Base-by-base conservation (phyloP, 2,797 vertebrate species). In the Prionace glauca region DNA sequence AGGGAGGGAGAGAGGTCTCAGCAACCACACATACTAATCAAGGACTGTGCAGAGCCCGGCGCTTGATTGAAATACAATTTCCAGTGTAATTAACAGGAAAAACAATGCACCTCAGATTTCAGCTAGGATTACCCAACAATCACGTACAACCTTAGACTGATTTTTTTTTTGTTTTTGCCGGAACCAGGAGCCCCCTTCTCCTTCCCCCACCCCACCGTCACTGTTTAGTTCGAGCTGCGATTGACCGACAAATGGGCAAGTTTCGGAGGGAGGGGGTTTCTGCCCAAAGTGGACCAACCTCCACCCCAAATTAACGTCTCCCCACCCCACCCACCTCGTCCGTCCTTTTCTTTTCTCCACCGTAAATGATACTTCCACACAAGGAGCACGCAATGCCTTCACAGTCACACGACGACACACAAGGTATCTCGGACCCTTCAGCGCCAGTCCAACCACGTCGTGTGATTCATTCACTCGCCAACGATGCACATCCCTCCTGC, bases 161-260 rank as follows among this genome's bases (percentile, higher is more conserved):
- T 18, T 67, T 69, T 36, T 67, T 32, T 67, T 69, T 2, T 11
- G 29, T 18, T 67, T 69, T 11, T 32, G 29, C 18, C 88, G 90
- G 20, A 84, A 84, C 65, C n/a, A 62, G 41, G 36, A 69, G n/a
- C 36, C 90, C n/a, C 18, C 67, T 56, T 56, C 45, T 50, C 45
- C 50, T 7, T 56, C 50, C 50, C 3, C 45, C 45, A 50, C 45
- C 45, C 45, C 45, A 2, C 45, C 45, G 45, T 92, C 62, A 50
- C 90, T 69, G 90, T 92, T 92, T 1, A 96, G 96, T 97, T 96
- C 95, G 96, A 96, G 96, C 96, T 96, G 90, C 95, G 24, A 95
- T 10, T 93, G 62, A 96, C 96, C 96, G 95, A 97, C 96, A 96
- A 96, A 96, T 95, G 96, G 94, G 95, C 96, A 95, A 96, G 96